A percentile compares a stretch with the other conserved stretches of the same genome.
These are phyloP conservation scores for Sycophaga agraensis DNA, from an alignment of 1,140 invertebrate species.

Conservation along the genomic window DNA sequence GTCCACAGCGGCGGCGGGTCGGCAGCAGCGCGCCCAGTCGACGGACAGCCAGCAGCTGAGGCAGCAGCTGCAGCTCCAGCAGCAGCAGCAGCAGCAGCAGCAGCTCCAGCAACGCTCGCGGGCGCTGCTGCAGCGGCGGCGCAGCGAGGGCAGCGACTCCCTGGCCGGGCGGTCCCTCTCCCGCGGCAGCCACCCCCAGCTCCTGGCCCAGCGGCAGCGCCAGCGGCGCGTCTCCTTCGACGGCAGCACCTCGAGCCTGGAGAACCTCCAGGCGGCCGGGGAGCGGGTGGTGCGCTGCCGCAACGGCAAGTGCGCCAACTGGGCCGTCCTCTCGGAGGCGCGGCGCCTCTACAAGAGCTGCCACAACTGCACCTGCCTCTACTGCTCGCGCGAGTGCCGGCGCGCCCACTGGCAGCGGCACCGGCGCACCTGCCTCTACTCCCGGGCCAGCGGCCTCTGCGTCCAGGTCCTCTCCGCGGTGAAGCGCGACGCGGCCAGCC, in stretches of 20 bases:
- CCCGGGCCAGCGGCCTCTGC: constrained; percentile 82
- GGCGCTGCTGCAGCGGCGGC: constrained; percentile 46
- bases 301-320: constrained; percentile 72
- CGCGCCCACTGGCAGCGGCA: constrained; percentile 89
- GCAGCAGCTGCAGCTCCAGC: background rate
- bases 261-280: constrained; percentile 32
- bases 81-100: background rate
- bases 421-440: constrained; percentile 85
- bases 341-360: constrained; percentile 81
- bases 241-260: constrained; percentile 27
- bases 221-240: constrained; percentile 57
- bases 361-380: constrained; percentile 89
- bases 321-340: constrained; percentile 66
- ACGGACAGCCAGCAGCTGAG: background rate
- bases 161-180: background rate
- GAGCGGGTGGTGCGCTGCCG: constrained; percentile 69
- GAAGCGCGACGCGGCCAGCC: constrained; percentile 78
- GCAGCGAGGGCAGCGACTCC: constrained; percentile 60
- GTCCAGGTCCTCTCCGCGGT: constrained; percentile 84
- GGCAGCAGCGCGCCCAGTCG: constrained; percentile 3
- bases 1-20: background rate
- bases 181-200: constrained; percentile 35
- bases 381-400: constrained; percentile 82
- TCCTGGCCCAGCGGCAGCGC: constrained; percentile 15
- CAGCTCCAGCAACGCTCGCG: background rate